Percentiles rank a stretch among this genome's conserved stretches.
Evolutionary conservation across 1,140 invertebrate genomes (phyloP).

Genomic region (Cotesia vestalis): DNA sequence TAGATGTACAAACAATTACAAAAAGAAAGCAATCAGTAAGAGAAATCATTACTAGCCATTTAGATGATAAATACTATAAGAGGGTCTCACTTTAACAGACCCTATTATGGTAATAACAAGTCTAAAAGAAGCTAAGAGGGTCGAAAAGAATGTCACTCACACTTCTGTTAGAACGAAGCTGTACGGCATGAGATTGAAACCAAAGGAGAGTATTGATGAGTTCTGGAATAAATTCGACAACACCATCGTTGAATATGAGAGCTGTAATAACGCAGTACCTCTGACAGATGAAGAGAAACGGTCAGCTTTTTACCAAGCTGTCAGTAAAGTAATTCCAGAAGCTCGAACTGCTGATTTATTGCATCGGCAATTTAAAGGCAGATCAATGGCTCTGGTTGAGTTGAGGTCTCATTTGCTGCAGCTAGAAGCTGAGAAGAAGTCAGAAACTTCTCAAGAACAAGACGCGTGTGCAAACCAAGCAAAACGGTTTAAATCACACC

Average conservation of each 20-base stretch:
- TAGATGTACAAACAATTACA: slow-evolving; percentile 14
- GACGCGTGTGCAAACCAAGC: slow-evolving; percentile 20
- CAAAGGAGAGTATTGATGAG: slow-evolving; percentile 35
- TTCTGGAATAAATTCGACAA: slow-evolving; percentile 43
- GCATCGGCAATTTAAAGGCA: slow-evolving; percentile 19
- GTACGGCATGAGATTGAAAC: slow-evolving; percentile 38
- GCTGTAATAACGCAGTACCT: slow-evolving; percentile 39
- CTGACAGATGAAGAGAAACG: slow-evolving; percentile 44
- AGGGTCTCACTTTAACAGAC: slow-evolving; percentile 43
- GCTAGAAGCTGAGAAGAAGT: slow-evolving; percentile 37
- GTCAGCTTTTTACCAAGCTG: slow-evolving; percentile 45
- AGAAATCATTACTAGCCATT: slow-evolving; percentile 43
- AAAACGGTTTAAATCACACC: slow-evolving; percentile 7
- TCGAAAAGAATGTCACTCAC: slow-evolving; percentile 39
- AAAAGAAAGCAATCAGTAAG: slow-evolving; percentile 34
- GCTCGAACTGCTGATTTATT: slow-evolving; percentile 34
- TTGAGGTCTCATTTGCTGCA: slow-evolving; percentile 35
- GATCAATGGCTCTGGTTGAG: slow-evolving; percentile 35
- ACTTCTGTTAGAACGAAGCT: slow-evolving; percentile 42
- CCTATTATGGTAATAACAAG: slow-evolving; percentile 38
- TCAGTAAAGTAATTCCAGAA: slow-evolving; percentile 38
- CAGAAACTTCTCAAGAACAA: slow-evolving; percentile 17
- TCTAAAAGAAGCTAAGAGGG: slow-evolving; percentile 41
- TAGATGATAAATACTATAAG: slow-evolving; percentile 45
- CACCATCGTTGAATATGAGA: slow-evolving; percentile 43